Percentiles rank a stretch among this genome's conserved stretches.
Evolutionary conservation across 2,888 invertebrate species (phyloP).

Genomic region (Xiphydria camelus): DNA sequence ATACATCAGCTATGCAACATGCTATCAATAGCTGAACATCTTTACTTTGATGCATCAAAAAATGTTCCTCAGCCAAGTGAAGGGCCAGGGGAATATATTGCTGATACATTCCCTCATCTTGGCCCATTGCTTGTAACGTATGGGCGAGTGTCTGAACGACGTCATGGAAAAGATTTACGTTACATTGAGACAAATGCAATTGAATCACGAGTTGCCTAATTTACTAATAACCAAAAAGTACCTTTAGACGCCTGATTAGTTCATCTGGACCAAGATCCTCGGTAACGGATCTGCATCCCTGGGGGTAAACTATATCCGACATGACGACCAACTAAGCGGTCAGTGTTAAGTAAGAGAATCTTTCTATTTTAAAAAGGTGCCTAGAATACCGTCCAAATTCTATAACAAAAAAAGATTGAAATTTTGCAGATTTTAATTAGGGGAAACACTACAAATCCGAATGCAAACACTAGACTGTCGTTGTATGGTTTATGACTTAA

Average conservation of each 20-base stretch:
- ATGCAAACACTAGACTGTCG: no score
- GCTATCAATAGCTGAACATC: conserved; percentile 95
- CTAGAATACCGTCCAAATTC: conserved; percentile 55
- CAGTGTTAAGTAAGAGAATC: conserved; percentile 23
- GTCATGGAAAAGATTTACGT: conserved; percentile 1
- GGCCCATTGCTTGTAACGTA: conserved; percentile 93
- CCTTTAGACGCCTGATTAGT: conserved; percentile 91
- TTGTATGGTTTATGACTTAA: no score
- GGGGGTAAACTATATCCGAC: conserved; percentile 91
- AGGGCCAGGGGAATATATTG: conserved; percentile 90
- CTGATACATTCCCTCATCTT: conserved; percentile 92
- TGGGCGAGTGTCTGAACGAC: conserved; percentile 79
- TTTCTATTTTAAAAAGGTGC: conserved; percentile 34
- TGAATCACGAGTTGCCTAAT: background rate
- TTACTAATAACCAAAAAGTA: conserved; percentile 48
- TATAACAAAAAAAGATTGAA: conserved; percentile 34
- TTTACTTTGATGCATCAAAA: conserved; percentile 83
- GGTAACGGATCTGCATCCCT: conserved; percentile 91
- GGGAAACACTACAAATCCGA: no score
- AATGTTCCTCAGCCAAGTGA: conserved; percentile 91
- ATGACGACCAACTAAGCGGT: conserved; percentile 60
- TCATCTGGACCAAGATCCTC: conserved; percentile 97
- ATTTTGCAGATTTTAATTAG: no score
- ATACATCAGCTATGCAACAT: conserved; percentile 96
- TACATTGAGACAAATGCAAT: background rate